Base-by-base conservation (phyloP, 2,797 vertebrate genomes). In the Eptatretus atami region DNA sequence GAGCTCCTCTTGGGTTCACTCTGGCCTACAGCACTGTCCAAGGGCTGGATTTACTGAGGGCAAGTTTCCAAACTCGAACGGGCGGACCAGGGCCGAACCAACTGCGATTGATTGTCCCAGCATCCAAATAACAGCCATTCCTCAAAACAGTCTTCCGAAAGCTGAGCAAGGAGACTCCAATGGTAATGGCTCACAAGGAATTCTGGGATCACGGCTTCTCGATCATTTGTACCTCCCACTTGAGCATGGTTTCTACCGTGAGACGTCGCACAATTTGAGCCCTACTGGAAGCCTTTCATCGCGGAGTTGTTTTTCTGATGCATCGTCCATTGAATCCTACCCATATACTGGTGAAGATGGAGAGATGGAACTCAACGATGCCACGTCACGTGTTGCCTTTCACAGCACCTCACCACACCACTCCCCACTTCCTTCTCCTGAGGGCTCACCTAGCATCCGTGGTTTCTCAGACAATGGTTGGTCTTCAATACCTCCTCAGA, bases 91-190 rank as follows among this genome's bases (percentile, higher is more conserved):
- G 14, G 6, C n/a, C 15, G 81, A 79, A 65, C 81, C 81, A 64
- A 76, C 80, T 19, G 78, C 86, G 63, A 74, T 90, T 5, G 83
- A 88, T 68, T 90, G 85, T 65, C 85, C 85, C 6, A 90, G 84
- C 70, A 90, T 90, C 70, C 85, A 85, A 72, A 90, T 90, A 68
- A 90, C 85, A 67, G 84, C 84, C 68, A 86, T 88, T 71, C 85
- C 84, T 4, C 83, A 83, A 2, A 78, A 82, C 1, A 73, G 74
- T 52, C 63, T 68, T 3, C 68, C 73, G 6, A 64, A 69, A 1
- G 69, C 73, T 9, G 75, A 79, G 63, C 75, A 70, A 67, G 73
- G 74, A 67, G 72, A 67, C 2, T 67, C 76, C 1, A 73, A 80
- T 8, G 72, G 76, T 64, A 83, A 81, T 81, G 82, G 81, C 70